Conservation (phyloP, 2,888 invertebrate genomes). For the Invenusta paracnida region DNA sequence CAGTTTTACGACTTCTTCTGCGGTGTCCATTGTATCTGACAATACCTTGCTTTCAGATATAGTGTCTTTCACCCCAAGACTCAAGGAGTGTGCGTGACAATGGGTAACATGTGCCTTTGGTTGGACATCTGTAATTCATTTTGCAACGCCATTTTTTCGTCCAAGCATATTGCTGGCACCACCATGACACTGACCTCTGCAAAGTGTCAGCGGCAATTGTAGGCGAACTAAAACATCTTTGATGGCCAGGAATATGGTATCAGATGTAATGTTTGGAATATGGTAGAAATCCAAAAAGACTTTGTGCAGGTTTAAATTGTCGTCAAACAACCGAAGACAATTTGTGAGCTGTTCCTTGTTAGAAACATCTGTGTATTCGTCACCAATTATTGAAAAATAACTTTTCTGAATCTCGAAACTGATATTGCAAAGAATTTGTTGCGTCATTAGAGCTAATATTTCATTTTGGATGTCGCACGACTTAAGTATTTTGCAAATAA, state of each 20-base stretch:
- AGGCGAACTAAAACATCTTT: constrained; percentile 14
- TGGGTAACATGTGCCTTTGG: neutral
- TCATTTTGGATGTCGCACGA: neutral
- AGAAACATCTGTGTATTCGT: neutral
- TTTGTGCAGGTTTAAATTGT: neutral
- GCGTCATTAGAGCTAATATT: too few species aligned
- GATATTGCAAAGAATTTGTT: neutral
- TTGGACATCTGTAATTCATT: neutral
- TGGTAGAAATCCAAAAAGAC: neutral
- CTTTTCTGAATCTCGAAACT: neutral
- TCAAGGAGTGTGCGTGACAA: neutral
- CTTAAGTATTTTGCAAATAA: neutral
- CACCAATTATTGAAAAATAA: neutral
- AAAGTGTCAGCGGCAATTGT: neutral
- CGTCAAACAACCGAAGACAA: neutral
- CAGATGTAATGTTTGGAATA: neutral
- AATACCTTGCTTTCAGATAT: constrained; percentile 23
- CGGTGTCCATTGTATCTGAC: constrained; percentile 1
- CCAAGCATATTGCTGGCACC: constrained; percentile 6
- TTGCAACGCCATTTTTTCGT: neutral
- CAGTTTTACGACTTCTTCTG: constrained; percentile 26
- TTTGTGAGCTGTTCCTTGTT: neutral
- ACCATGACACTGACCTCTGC: constrained; percentile 7
- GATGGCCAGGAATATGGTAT: neutral
- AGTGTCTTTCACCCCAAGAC: neutral